Evolutionary conservation across 2,113 vertebrate species (phyloP).

Genomic region (Alaudala cheleensis): DNA sequence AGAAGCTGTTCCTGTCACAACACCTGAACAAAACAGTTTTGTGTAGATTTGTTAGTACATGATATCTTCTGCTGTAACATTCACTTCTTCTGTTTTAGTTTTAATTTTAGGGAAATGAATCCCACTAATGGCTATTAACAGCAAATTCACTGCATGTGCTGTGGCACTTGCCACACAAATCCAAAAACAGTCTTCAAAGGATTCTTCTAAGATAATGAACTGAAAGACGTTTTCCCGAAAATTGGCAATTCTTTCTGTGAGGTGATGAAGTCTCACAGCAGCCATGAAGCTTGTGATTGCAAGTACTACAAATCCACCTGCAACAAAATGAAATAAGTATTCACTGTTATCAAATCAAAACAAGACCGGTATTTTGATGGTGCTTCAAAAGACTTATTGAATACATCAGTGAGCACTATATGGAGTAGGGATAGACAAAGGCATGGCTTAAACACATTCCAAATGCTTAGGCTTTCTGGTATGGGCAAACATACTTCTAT

Average conservation of each 20-base stretch:
- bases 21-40: background rate
- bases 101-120: conserved; percentile 88
- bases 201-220: conserved; percentile 85
- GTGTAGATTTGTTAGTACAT: conserved; percentile 77
- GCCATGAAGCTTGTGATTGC: conserved; percentile 87
- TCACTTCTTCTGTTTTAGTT: conserved; percentile 89
- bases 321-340: conserved; percentile 22
- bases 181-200: conserved; percentile 90
- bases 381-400: background rate
- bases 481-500: background rate
- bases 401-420: background rate
- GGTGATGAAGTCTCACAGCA: conserved; percentile 80
- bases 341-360: background rate
- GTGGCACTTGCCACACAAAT: conserved; percentile 86
- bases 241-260: conserved; percentile 91
- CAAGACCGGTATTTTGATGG: background rate
- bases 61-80: conserved; percentile 87
- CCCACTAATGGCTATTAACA: conserved; percentile 85
- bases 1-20: background rate
- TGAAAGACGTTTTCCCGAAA: conserved; percentile 85
- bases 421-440: background rate
- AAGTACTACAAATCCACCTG: conserved; percentile 83
- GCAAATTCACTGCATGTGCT: conserved; percentile 82
- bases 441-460: background rate
- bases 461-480: background rate